Conservation (phyloP, 2,113 vertebrate genomes). For the Blennius ocellaris region DNA sequence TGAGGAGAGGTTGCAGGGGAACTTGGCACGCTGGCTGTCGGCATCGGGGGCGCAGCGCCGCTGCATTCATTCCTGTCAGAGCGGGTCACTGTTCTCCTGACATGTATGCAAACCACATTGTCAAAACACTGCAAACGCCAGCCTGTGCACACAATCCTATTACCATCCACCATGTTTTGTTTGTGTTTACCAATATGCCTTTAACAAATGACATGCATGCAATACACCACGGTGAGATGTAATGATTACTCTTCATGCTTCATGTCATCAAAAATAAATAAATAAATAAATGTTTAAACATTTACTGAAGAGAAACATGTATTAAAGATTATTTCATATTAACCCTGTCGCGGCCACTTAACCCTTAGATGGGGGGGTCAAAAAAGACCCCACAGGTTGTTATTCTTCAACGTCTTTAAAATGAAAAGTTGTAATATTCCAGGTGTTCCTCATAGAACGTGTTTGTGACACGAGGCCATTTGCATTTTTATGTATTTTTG, state of each 20-base stretch:
- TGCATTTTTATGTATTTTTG: no score
- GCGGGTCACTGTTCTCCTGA: slow-evolving; percentile 15
- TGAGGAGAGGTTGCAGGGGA: slow-evolving; percentile 55
- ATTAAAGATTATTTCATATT: no score
- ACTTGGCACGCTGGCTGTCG: slow-evolving; percentile 50
- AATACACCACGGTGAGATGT: not conserved
- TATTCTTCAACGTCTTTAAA: no score
- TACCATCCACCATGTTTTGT: not conserved
- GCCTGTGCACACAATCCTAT: not conserved
- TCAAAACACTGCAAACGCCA: slow-evolving; percentile 28
- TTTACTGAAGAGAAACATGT: no score
- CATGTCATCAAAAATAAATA: no score
- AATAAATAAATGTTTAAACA: no score
- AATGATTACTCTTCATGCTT: not conserved
- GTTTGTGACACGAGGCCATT: no score
- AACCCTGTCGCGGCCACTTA: no score
- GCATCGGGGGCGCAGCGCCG: slow-evolving; percentile 32
- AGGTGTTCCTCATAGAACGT: no score
- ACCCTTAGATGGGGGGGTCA: no score
- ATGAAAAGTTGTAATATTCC: no score
- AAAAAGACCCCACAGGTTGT: no score
- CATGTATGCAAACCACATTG: slow-evolving; percentile 8
- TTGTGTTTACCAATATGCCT: not conserved
- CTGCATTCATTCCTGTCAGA: slow-evolving; percentile 39
- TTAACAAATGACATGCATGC: not conserved